phyloP scores from a whole-genome alignment of 2,888 invertebrate genomes.

The Drosophila acutilabella region DNA sequence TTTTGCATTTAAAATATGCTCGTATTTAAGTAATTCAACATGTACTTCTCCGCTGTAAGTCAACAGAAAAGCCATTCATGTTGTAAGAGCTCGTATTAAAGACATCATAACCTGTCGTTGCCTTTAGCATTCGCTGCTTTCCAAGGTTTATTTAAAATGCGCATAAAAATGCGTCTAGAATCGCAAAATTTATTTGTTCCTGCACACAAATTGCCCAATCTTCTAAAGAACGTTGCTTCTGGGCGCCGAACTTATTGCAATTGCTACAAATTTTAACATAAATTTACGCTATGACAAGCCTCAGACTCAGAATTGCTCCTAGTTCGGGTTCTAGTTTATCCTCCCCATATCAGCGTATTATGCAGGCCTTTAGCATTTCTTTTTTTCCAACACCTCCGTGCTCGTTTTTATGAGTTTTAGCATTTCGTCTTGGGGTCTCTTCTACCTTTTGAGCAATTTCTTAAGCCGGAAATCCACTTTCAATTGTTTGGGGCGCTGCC shows the following conservation, averaged over 20 bases:
- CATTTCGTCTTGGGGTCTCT: conserved; percentile 45
- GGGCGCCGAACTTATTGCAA: conserved; percentile 73
- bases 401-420: conserved; percentile 67
- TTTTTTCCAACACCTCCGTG: conserved; percentile 36
- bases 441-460: conserved; percentile 64
- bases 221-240: conserved; percentile 33
- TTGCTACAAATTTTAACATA: conserved; percentile 79
- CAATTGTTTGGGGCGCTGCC: conserved; percentile 79
- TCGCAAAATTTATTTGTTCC: conserved; percentile 70
- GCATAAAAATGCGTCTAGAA: conserved; percentile 50
- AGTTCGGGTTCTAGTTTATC: background rate
- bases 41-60: conserved; percentile 2
- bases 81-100: conserved; percentile 15
- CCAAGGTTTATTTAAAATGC: conserved; percentile 41
- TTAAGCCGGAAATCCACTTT: conserved; percentile 82
- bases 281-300: conserved; percentile 75
- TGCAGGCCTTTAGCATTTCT: conserved; percentile 56
- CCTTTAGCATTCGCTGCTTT: conserved; percentile 29
- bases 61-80: background rate
- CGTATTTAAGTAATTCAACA: conserved; percentile 44
- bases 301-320: background rate
- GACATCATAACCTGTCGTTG: conserved; percentile 25
- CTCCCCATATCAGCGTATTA: conserved; percentile 35
- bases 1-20: conserved; percentile 64
- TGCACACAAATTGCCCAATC: conserved; percentile 62